These are phyloP conservation scores for Neomicropteryx cornuta DNA, from an alignment of 1,140 invertebrate genomes.

Conservation along the genomic window DNA sequence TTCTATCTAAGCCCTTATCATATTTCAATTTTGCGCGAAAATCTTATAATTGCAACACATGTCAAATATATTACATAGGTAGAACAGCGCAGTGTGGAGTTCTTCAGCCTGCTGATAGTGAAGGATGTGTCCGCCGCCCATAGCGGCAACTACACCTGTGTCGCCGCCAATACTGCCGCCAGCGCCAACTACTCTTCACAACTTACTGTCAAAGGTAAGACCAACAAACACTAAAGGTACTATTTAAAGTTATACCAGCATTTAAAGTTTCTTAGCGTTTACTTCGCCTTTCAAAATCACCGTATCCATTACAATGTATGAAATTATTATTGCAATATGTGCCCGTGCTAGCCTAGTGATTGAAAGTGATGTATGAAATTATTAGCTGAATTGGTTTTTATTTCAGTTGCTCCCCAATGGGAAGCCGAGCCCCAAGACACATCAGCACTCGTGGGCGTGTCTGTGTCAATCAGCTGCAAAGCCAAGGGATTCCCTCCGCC, in stretches of 20 bases:
- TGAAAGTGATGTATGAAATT: too few relatives aligned
- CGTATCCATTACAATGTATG: too few relatives aligned
- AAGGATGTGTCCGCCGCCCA: slow-evolving; percentile 64
- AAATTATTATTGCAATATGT: too few relatives aligned
- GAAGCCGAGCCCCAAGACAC: slow-evolving; percentile 65
- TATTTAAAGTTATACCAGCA: slow-evolving; percentile 2
- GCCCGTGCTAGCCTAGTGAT: too few relatives aligned
- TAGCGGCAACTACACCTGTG: slow-evolving; percentile 79
- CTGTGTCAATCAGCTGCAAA: slow-evolving; percentile 63
- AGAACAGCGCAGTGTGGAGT: slow-evolving; percentile 62
- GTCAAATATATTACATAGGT: too few relatives aligned
- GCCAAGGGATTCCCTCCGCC: slow-evolving; percentile 71
- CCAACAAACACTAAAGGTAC: background rate
- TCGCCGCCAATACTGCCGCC: slow-evolving; percentile 73
- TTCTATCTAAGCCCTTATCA: too few relatives aligned
- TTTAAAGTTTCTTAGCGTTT: too few relatives aligned
- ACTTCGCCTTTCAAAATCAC: too few relatives aligned
- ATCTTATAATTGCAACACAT: too few relatives aligned
- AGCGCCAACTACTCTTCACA: slow-evolving; percentile 72
- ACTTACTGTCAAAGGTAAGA: slow-evolving; percentile 69
- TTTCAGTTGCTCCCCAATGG: slow-evolving; percentile 75
- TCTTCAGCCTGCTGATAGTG: slow-evolving; percentile 67
- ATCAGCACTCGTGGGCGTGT: slow-evolving; percentile 59
- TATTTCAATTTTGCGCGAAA: too few relatives aligned
- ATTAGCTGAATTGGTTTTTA: slow-evolving; percentile 4